phyloP scores from a whole-genome alignment of 2,888 invertebrate species.

The Deladenus siricidicola region DNA sequence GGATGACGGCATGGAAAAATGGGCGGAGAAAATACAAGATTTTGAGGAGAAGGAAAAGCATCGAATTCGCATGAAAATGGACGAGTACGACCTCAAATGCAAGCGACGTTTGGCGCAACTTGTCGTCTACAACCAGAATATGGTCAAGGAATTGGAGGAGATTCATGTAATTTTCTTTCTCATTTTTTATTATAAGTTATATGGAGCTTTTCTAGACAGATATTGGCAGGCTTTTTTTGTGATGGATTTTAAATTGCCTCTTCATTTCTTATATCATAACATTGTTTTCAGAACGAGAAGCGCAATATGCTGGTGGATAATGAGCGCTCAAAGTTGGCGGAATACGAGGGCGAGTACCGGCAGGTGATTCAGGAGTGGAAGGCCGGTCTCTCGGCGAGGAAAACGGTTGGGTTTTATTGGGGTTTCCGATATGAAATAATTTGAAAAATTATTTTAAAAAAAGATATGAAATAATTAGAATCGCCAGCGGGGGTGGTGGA shows the following conservation, averaged over 20 bases:
- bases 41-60: constrained; percentile 49
- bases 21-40: constrained; percentile 24
- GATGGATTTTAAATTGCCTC: neutral
- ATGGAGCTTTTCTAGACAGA: neutral
- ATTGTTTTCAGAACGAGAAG: constrained; percentile 47
- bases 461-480: too few species aligned
- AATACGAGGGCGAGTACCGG: constrained; percentile 47
- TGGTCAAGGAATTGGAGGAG: constrained; percentile 45
- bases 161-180: constrained; percentile 30
- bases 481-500: too few species aligned
- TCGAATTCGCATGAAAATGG: constrained; percentile 38
- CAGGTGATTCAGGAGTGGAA: constrained; percentile 42
- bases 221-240: neutral
- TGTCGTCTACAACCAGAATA: constrained; percentile 17
- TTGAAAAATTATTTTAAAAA: neutral
- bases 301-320: constrained; percentile 46
- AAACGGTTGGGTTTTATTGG: constrained; percentile 29
- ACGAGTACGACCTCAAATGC: constrained; percentile 45
- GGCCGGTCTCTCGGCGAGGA: constrained; percentile 39
- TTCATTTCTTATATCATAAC: neutral
- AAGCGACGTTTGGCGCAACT: constrained; percentile 27
- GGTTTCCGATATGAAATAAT: neutral
- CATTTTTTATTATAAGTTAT: neutral
- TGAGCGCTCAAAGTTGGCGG: constrained; percentile 43
- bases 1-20: constrained; percentile 19